These are phyloP conservation scores for Probosciger aterrimus DNA, from an alignment of 2,113 vertebrate species.

Conservation along the genomic window DNA sequence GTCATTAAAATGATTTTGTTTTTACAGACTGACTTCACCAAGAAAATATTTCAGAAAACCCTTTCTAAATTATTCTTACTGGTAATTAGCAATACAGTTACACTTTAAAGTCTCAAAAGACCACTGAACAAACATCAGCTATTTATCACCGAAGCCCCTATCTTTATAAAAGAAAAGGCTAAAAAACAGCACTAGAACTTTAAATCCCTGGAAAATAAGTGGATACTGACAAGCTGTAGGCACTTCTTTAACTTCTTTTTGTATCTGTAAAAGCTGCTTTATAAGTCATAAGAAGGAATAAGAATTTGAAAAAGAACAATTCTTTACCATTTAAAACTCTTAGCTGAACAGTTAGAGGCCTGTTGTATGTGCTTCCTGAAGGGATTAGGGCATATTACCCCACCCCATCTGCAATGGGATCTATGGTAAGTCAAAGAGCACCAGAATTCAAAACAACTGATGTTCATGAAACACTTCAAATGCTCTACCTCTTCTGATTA, in stretches of 20 bases:
- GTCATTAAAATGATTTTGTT: neutral
- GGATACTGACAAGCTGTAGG: neutral
- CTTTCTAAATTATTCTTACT: neutral
- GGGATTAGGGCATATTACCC: no score
- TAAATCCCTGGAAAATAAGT: neutral
- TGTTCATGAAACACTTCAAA: neutral
- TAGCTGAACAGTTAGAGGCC: neutral
- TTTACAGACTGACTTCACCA: neutral
- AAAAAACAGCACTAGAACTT: neutral
- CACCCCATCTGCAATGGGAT: neutral
- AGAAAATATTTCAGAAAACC: neutral
- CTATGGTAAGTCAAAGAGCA: neutral
- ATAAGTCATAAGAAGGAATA: neutral
- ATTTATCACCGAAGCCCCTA: neutral
- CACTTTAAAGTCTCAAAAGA: neutral
- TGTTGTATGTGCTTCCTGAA: neutral
- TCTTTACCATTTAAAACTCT: neutral
- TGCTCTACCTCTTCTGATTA: neutral
- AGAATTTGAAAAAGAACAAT: neutral
- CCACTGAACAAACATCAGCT: neutral
- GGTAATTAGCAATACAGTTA: neutral
- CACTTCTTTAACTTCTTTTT: neutral
- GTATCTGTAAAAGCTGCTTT: neutral
- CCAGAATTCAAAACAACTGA: neutral
- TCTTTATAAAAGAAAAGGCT: neutral